Evolutionary conservation across 1,140 invertebrate genomes (phyloP), one percentile per base, ranked within the genome.

Genomic region (Euborellia annulipes): DNA sequence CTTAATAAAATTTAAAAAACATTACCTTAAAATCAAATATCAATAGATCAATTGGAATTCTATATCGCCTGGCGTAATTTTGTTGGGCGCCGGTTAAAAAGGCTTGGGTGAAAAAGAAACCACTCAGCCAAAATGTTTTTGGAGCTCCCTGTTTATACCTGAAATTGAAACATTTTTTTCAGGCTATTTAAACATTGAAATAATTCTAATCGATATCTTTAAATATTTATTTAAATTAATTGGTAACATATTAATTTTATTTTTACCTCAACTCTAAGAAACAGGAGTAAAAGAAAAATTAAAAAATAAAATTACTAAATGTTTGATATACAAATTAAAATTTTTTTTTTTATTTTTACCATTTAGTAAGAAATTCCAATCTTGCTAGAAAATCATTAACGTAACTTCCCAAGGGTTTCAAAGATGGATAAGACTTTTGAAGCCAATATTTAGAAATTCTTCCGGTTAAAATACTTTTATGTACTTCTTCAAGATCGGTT

Each of bases 71-170:
- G 3, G 91, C 89, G 66, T 75, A 95, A 65, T 93, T 95, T 67
- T 96, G 91, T 54, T 88, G 78, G 14, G 81, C 85, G 19, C 89
- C 91, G 4, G 92, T 96, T 13, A 96, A 67, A 65, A 96, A 96
- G 4, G 90, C 89, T 68, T 95, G 90, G 0, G 91, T 91, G 60
- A 94, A 95, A 61, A 82, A 96, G 62, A 97, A 94, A 16, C 89
- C 91, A 0, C 90, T 88, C 22, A 97, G 64, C 92, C 92, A 96
- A 63, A 84, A 94, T 8, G 81, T 75, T 2, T 65, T 48, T 1
- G 91, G 88, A 14, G 84, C 76, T 6, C 88, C 89, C 49, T 80
- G 55, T 13, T 82, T 72, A 52, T 78, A 85, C 92, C 91, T 27
- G 23, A 27, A 27, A 27, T 27, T 27, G 23, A 27, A 27, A 95